Base-by-base conservation (phyloP, 2,888 invertebrate genomes). In the Nyleta sp. region DNA sequence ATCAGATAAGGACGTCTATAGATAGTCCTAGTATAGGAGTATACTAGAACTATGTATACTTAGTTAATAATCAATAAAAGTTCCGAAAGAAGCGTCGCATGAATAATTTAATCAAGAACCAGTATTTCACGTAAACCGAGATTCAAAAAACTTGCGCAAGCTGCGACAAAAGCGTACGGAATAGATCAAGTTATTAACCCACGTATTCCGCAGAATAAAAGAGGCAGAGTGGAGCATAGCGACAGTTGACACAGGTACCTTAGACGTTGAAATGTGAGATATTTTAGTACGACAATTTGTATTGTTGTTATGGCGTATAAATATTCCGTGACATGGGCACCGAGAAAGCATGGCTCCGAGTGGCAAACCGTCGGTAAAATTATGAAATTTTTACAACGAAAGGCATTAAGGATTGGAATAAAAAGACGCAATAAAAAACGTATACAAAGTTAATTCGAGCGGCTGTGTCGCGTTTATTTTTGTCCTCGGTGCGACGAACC, bases 251-350 rank as follows among this genome's bases (percentile, higher is more conserved):
- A 40, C 46, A 15, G 55, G 46, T 50, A 55, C 18, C 11, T 67
- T 17, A 42, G 62, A 62, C 71, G 46, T 53, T 71, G 71, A 71
- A 71, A 71, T 53, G 53, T 57, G 62, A 62, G 60, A 53, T 62
- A 53, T 71, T 60, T 71, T 62, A 53, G 24, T 44, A 46, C 46
- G 46, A 38, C 71, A 38, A 71, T 71, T 71, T 53, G 35, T 62
- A 62, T 53, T 38, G 62, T 44, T 62, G 53, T 71, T 71, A 53
- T 38, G 42, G 28, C 53, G 15, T 52, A 62, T 62, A 62, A 71
- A 71, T 71, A 62, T 72, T 31, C 18, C 7, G 2, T 48, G 62
- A 53, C 71, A 5, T 31, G 28, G 48, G n/a, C 15, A 33, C 38
- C 22, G 42, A 55, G 53, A 59, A 59, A 68, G 35, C 20, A 17